phyloP scores from a whole-genome alignment of 2,888 invertebrate genomes.

The Leptopilina myrica region DNA sequence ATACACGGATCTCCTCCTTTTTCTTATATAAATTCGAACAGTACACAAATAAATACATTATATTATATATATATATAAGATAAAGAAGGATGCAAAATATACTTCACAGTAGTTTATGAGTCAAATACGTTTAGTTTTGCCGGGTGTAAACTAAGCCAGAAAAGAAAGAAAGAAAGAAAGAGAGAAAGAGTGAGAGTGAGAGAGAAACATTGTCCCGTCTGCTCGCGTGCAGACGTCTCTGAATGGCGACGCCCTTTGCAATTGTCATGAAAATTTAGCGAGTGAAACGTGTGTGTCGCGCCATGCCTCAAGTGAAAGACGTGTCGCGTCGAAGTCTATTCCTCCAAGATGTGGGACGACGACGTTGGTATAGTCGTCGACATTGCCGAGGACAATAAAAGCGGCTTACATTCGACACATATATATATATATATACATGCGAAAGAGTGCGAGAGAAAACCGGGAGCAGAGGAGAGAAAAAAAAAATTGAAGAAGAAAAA shows the following conservation, averaged over 20 bases:
- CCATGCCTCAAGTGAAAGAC: conserved; percentile 45
- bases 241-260: conserved; percentile 56
- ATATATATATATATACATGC: too few relatives aligned
- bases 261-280: conserved; percentile 62
- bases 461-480: background rate
- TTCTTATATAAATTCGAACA: background rate
- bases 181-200: too few relatives aligned
- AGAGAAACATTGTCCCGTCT: conserved; percentile 8
- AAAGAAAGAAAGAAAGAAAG: too few relatives aligned
- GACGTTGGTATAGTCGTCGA: background rate
- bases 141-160: conserved; percentile 29
- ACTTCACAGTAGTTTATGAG: conserved; percentile 1
- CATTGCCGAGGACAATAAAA: conserved; percentile 9
- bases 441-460: too few relatives aligned
- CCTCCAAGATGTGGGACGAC: conserved; percentile 32
- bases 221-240: conserved; percentile 31
- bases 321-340: conserved; percentile 36
- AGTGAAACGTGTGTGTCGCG: conserved; percentile 56
- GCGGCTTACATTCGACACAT: too few relatives aligned
- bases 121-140: conserved; percentile 25
- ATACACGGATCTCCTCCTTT: background rate
- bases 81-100: background rate
- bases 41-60: background rate
- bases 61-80: too few relatives aligned
- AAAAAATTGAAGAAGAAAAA: too few relatives aligned